Conservation (phyloP, 2,888 invertebrate genomes). For the Parelbella ahira region DNA sequence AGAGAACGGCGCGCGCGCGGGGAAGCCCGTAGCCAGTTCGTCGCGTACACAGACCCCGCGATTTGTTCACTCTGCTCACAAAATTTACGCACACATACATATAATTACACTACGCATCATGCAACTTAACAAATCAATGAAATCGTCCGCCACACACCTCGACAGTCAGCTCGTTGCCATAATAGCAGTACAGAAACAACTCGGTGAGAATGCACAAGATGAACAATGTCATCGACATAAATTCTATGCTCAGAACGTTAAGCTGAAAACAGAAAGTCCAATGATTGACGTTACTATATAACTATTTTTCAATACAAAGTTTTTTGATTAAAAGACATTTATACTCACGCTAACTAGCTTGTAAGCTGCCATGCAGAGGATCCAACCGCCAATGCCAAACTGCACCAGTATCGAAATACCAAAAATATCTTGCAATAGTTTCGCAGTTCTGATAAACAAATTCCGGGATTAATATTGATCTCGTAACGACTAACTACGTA, state of each 20-base stretch:
- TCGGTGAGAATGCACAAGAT: slow-evolving; percentile 77
- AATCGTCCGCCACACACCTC: too few species aligned
- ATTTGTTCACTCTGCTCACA: slow-evolving; percentile 60
- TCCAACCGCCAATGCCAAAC: slow-evolving; percentile 68
- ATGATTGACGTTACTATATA: too few species aligned
- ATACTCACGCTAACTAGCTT: slow-evolving; percentile 59
- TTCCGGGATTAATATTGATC: too few species aligned
- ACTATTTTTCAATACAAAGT: too few species aligned
- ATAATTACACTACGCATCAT: too few species aligned
- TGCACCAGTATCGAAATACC: slow-evolving; percentile 59
- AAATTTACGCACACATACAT: too few species aligned
- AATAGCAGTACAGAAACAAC: slow-evolving; percentile 79
- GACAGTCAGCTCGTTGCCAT: slow-evolving; percentile 77
- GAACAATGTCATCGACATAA: slow-evolving; percentile 75
- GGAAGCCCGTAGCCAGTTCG: too few species aligned
- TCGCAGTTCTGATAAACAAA: slow-evolving; percentile 39
- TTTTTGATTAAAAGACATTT: background rate
- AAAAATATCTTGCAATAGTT: slow-evolving; percentile 54
- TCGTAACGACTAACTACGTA: too few species aligned
- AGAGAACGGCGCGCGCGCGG: slow-evolving; percentile 47
- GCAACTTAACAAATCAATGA: too few species aligned
- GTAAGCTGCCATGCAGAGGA: slow-evolving; percentile 71
- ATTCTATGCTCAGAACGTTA: slow-evolving; percentile 58
- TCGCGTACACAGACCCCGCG: slow-evolving; percentile 58
- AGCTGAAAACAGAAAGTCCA: slow-evolving; percentile 39